phyloP scores from a whole-genome alignment of 2,797 vertebrate species.

The Phoebastria nigripes region DNA sequence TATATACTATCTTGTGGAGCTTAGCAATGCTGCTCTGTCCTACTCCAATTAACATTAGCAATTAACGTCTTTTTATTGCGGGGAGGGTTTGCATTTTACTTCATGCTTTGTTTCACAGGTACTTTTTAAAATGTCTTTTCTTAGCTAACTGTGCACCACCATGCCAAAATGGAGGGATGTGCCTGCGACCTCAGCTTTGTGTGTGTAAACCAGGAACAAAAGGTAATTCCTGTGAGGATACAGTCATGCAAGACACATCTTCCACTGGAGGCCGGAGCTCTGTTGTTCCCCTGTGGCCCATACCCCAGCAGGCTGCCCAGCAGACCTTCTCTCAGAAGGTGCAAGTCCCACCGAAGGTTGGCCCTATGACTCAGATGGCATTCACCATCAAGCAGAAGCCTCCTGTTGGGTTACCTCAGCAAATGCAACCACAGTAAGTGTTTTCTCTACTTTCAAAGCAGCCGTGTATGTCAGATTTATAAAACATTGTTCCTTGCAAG shows the following conservation, averaged over 20 bases:
- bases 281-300: slow-evolving; percentile 78
- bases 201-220: slow-evolving; percentile 93
- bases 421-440: slow-evolving; percentile 91
- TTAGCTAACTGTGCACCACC: slow-evolving; percentile 92
- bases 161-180: slow-evolving; percentile 96
- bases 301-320: slow-evolving; percentile 84
- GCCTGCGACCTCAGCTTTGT: slow-evolving; percentile 92
- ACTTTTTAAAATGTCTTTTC: slow-evolving; percentile 55
- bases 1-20: neutral
- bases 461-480: neutral
- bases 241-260: slow-evolving; percentile 74
- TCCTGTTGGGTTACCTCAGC: slow-evolving; percentile 78
- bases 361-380: slow-evolving; percentile 86
- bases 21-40: neutral
- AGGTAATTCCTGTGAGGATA: slow-evolving; percentile 88
- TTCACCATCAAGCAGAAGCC: slow-evolving; percentile 87
- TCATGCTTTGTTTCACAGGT: slow-evolving; percentile 15
- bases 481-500: neutral
- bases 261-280: slow-evolving; percentile 72
- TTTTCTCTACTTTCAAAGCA: neutral
- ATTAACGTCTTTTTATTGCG: neutral
- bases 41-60: neutral
- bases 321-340: slow-evolving; percentile 71
- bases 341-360: slow-evolving; percentile 71
- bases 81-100: neutral